These are phyloP conservation scores for Bellardia bayeri DNA, from an alignment of 2,888 invertebrate species.

Conservation along the genomic window DNA sequence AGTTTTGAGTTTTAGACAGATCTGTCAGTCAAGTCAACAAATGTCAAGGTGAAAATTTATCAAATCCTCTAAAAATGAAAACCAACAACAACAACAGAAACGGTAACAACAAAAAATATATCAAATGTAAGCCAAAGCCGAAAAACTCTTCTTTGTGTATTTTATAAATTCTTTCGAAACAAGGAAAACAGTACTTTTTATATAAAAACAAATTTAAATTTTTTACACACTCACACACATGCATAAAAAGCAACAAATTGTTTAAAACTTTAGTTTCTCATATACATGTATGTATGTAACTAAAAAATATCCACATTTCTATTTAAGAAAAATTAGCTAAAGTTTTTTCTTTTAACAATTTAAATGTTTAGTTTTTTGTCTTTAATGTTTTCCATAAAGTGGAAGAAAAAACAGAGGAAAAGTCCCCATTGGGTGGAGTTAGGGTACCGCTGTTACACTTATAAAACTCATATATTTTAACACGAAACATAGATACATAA, in stretches of 20 bases:
- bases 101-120: constrained; percentile 29
- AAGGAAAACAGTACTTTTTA: constrained; percentile 9
- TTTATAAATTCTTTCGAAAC: constrained; percentile 16
- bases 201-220: constrained; percentile 15
- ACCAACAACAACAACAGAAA: constrained; percentile 16
- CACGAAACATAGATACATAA: constrained; percentile 22
- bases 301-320: background rate
- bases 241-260: constrained; percentile 49
- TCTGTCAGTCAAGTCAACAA: constrained; percentile 70
- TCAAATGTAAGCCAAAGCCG: constrained; percentile 41
- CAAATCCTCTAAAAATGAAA: constrained; percentile 69
- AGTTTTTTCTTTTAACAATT: background rate
- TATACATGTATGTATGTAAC: background rate
- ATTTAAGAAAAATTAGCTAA: constrained; percentile 14
- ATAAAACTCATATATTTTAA: constrained; percentile 60
- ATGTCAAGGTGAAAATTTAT: constrained; percentile 78
- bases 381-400: constrained; percentile 15
- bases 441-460: constrained; percentile 58
- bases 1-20: constrained; percentile 66
- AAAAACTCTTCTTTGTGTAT: constrained; percentile 28
- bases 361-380: constrained; percentile 19
- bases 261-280: constrained; percentile 28
- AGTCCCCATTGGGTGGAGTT: constrained; percentile 61
- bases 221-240: background rate
- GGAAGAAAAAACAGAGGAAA: background rate